Evolutionary conservation across 2,797 vertebrate species (phyloP).

Genomic region (Helicolenus hilgendorfi): DNA sequence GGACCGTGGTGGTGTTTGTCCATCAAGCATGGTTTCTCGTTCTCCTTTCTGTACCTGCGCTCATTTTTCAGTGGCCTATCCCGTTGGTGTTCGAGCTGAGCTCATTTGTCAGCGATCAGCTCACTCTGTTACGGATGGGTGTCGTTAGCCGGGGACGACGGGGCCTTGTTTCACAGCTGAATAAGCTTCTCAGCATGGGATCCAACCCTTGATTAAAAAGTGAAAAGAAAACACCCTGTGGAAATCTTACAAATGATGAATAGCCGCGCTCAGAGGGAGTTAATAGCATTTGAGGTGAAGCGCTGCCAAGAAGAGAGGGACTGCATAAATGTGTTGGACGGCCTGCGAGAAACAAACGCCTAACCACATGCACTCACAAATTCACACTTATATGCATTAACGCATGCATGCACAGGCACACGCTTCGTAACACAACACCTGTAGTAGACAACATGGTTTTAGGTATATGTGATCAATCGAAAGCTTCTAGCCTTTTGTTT

Average conservation of each 20-base stretch:
- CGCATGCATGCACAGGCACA: neutral
- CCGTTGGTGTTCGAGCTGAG: neutral
- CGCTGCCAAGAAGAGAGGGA: slow-evolving; percentile 38
- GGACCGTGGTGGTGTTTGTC: slow-evolving; percentile 1
- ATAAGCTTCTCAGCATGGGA: slow-evolving; percentile 64
- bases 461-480: slow-evolving; percentile 6
- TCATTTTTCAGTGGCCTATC: slow-evolving; percentile 7
- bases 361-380: neutral
- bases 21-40: slow-evolving; percentile 4
- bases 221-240: slow-evolving; percentile 63
- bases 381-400: neutral
- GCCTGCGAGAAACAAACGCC: neutral
- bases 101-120: slow-evolving; percentile 64
- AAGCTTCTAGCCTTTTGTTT: slow-evolving; percentile 19
- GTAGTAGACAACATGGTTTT: neutral
- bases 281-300: slow-evolving; percentile 66
- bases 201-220: slow-evolving; percentile 76
- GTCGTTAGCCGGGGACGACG: slow-evolving; percentile 65
- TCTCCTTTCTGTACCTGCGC: neutral
- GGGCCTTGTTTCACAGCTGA: slow-evolving; percentile 76
- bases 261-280: slow-evolving; percentile 45
- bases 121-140: slow-evolving; percentile 58
- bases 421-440: neutral
- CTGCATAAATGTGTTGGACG: slow-evolving; percentile 19
- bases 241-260: slow-evolving; percentile 75